phyloP scores from a whole-genome alignment of 2,888 invertebrate species.

The Perizoma affinitatum region DNA sequence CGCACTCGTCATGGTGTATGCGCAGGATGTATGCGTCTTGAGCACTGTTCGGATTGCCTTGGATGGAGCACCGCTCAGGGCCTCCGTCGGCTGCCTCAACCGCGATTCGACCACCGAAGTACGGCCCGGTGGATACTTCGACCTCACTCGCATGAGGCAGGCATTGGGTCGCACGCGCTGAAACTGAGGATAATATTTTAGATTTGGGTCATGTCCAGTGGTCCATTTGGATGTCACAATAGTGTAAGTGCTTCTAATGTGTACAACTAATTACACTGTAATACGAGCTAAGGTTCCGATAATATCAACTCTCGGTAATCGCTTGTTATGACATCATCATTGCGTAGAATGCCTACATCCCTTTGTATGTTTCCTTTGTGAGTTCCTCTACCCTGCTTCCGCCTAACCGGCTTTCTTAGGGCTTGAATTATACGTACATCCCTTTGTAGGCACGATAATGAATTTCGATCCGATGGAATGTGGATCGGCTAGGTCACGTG shows the following conservation, averaged over 20 bases:
- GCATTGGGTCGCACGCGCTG: slow-evolving; percentile 91
- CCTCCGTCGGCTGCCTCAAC: slow-evolving; percentile 89
- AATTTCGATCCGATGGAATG: slow-evolving; percentile 86
- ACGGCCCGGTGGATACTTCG: slow-evolving; percentile 92
- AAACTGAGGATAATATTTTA: slow-evolving; percentile 44
- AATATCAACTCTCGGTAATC: slow-evolving; percentile 33
- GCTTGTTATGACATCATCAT: slow-evolving; percentile 24
- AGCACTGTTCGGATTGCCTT: slow-evolving; percentile 89
- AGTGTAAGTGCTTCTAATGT: no score
- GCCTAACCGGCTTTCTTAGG: neutral
- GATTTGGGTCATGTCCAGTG: no score
- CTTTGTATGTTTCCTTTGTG: slow-evolving; percentile 4
- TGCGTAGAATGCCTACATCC: slow-evolving; percentile 2
- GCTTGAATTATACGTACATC: slow-evolving; percentile 86
- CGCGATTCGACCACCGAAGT: slow-evolving; percentile 91
- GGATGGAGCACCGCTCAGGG: slow-evolving; percentile 87
- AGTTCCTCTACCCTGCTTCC: neutral
- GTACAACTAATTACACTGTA: no score
- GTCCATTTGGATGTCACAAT: no score
- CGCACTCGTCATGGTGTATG: slow-evolving; percentile 90
- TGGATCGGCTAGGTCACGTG: slow-evolving; percentile 78
- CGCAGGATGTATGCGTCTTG: slow-evolving; percentile 89
- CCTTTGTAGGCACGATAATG: slow-evolving; percentile 91
- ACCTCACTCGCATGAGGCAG: slow-evolving; percentile 92
- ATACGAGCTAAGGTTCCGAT: slow-evolving; percentile 14